Evolutionary conservation across 1,140 invertebrate genomes (phyloP), one percentile per base, ranked within the genome.

Genomic region (Anagrus nilaparvatae): DNA sequence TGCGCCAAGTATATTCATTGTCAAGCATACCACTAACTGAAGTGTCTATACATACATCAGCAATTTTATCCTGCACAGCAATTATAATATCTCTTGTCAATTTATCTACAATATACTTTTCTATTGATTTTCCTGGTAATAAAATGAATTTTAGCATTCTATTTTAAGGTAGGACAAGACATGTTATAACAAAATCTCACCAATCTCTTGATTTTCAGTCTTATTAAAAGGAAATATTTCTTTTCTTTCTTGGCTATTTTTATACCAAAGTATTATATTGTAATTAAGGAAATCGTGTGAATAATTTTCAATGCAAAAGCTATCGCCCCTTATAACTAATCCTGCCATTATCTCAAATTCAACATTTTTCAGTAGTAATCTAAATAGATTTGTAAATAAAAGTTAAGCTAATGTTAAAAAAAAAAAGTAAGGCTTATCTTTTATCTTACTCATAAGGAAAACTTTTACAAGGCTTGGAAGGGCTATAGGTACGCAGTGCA

Each of bases 261-360:
- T 38, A 25, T 23, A 39, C 20, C 14, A 44, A 21, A 44, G 16
- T 10, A 6, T 34, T 36, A 44, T 14, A 39, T 44, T 44, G 21
- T 39, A 44, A 34, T 44, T 33, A 39, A 44, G 33, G 12, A 39
- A 44, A 39, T 39, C 23, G 28, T 33, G 31, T 5, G 16, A 44
- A 31, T 39, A 44, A 39, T 44, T 44, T 39, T 44, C 43, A 27
- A 39, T 44, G 6, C 43, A 44, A 44, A 44, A 39, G 12, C 43
- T 44, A 39, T 44, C 43, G 19, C 43, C 36, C 39, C 30, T 28
- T 33, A 39, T 44, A 8, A 39, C 40, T 33, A 39, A 37, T 44
- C 43, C 43, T 39, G 36, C 36, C 13, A 28, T 33, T 28, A 44
- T 33, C 12, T 39, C 36, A 39, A 44, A 44, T 34, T 44, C 36